phyloP scores from a whole-genome alignment of 2,888 invertebrate genomes.

The Crematogaster levior region DNA sequence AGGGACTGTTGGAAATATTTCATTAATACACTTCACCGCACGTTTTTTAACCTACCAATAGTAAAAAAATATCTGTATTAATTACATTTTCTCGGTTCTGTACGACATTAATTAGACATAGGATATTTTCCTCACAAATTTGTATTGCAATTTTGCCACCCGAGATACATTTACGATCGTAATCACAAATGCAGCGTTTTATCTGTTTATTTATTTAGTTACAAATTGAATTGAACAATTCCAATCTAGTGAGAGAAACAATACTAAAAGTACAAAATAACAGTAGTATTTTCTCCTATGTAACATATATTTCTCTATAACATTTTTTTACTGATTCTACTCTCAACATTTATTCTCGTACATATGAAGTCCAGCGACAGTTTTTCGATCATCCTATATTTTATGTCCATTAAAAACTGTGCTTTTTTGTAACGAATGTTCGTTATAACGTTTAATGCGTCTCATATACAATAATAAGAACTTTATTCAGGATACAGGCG shows the following conservation, averaged over 20 bases:
- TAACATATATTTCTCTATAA: not conserved
- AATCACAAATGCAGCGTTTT: conserved; percentile 9
- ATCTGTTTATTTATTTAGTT: conserved; percentile 26
- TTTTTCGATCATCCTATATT: conserved; percentile 12
- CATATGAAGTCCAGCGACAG: not conserved
- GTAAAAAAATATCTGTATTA: not conserved
- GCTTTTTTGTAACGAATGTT: conserved; percentile 10
- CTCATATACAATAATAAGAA: conserved; percentile 37
- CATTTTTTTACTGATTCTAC: not conserved
- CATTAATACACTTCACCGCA: conserved; percentile 29
- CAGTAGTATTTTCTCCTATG: not conserved
- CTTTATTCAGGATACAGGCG: conserved; percentile 18
- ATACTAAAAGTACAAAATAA: not conserved
- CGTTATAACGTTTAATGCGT: conserved; percentile 13
- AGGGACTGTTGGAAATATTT: not conserved
- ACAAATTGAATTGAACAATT: conserved; percentile 25
- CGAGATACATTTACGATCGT: not conserved
- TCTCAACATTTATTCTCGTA: not conserved
- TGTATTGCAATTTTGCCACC: not conserved
- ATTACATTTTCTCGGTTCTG: not conserved
- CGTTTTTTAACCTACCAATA: conserved; percentile 2
- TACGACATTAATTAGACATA: not conserved
- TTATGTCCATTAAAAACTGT: not conserved
- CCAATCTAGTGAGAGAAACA: conserved; percentile 2
- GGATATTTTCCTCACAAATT: not conserved